Base-by-base conservation (phyloP, 2,888 invertebrate genomes). In the Linnaemya vulpina region DNA sequence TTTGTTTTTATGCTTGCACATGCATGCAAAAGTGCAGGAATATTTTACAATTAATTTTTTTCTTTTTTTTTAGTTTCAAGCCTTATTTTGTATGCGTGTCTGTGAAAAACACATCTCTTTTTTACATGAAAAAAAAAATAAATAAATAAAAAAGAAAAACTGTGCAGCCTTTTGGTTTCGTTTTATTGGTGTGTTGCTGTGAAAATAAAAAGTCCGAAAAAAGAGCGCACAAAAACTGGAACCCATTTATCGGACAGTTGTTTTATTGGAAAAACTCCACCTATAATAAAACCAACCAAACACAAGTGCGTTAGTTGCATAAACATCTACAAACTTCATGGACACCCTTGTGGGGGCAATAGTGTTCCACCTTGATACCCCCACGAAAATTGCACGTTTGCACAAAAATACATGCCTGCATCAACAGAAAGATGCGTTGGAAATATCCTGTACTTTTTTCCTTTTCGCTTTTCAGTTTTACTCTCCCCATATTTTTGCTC, bases 201-300 rank as follows among this genome's bases (percentile, higher is more conserved):
- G n/a, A 70, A 62, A 80, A 78, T 55, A 82, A 80, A 80, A 79
- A 0, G 9, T 22, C 58, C 30, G 5, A 40, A 25, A 68, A 82
- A 75, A 75, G 75, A 76, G 43, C 13, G 9, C 30, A 43, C 17
- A 51, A 80, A 75, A 68, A 51, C 30, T 15, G 22, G 15, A 78
- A 15, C 78, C 58, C 78, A 76, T 76, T 46, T 55, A 80, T 71
- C 51, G 77, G 78, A 67, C 78, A 78, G 70, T 85, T 75, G 70
- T 76, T 85, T 85, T 85, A 79, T 85, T 78, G 82, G 74, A 78
- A 85, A 85, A 85, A 85, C 85, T 85, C 82, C 85, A 82, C 85
- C 85, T 85, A 74, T 79, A 78, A 84, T 79, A 71, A 74, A 77
- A 78, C 71, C 75, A 68, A 13, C 85, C 75, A 82, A 71, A 82